These are phyloP conservation scores for Hypotaenidia philippensis DNA, from an alignment of 2,797 vertebrate species.

Conservation along the genomic window DNA sequence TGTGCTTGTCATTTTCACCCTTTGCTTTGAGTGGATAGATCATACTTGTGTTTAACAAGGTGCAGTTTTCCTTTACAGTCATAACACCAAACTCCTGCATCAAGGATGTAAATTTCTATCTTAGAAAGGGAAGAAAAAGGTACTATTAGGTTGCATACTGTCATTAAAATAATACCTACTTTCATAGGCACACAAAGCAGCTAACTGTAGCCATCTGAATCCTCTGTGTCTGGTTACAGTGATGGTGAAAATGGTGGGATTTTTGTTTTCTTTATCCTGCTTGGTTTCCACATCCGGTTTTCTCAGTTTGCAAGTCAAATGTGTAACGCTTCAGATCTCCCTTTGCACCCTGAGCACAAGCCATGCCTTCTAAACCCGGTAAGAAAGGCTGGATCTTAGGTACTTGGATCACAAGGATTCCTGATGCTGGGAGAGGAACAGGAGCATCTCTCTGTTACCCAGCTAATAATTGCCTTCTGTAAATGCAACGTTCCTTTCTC, in stretches of 20 bases:
- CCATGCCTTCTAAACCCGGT: background rate
- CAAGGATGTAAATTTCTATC: background rate
- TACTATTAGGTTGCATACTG: background rate
- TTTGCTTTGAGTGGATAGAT: conserved; percentile 45
- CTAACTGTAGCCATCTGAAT: background rate
- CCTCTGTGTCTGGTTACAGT: background rate
- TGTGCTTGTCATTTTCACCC: conserved; percentile 23
- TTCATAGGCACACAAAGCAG: background rate
- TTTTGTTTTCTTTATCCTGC: background rate
- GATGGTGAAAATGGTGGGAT: background rate
- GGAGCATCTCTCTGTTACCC: background rate
- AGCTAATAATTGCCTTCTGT: background rate
- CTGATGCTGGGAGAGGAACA: accelerated
- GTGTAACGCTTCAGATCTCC: background rate
- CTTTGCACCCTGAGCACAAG: background rate
- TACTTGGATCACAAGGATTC: background rate
- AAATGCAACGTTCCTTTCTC: background rate
- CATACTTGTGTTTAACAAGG: background rate
- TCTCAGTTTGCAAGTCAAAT: conserved; percentile 6
- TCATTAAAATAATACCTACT: background rate
- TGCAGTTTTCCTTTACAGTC: background rate
- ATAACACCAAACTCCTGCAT: background rate
- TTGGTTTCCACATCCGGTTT: background rate
- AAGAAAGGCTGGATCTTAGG: background rate
- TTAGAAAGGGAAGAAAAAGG: background rate